These are phyloP conservation scores for Nycticorax nycticorax DNA, from an alignment of 2,113 vertebrate species.

Conservation along the genomic window DNA sequence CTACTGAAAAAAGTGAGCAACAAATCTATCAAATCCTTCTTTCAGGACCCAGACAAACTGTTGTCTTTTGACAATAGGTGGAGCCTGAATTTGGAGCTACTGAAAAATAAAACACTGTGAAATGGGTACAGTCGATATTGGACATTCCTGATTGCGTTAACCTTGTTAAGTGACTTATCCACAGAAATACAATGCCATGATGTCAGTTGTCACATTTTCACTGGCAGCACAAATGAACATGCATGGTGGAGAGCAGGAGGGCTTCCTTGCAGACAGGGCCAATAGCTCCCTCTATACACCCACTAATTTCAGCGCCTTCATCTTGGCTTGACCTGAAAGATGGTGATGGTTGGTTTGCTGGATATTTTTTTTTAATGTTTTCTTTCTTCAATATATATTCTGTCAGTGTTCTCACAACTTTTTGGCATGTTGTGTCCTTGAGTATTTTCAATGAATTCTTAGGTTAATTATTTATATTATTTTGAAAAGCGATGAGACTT, in stretches of 20 bases:
- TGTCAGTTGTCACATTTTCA: background rate
- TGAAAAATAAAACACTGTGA: background rate
- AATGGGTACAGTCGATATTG: background rate
- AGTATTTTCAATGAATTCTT: background rate
- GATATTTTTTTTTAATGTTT: background rate
- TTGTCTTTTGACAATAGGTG: background rate
- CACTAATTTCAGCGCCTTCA: background rate
- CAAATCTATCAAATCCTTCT: background rate
- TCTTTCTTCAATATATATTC: background rate
- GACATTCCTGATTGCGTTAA: background rate
- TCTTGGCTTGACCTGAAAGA: background rate
- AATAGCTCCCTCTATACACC: no score
- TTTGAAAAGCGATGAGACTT: constrained; percentile 34
- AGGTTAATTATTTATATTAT: constrained; percentile 46
- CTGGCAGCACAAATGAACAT: background rate
- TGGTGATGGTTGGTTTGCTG: background rate
- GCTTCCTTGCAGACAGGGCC: background rate
- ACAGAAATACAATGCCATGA: no score
- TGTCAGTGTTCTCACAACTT: background rate
- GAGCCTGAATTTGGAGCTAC: background rate
- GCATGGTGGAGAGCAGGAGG: background rate
- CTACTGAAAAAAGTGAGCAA: background rate
- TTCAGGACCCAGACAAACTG: background rate
- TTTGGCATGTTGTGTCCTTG: background rate
- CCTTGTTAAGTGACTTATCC: background rate